Conservation (phyloP, 2,113 vertebrate genomes). For the Dinomys branickii region DNA sequence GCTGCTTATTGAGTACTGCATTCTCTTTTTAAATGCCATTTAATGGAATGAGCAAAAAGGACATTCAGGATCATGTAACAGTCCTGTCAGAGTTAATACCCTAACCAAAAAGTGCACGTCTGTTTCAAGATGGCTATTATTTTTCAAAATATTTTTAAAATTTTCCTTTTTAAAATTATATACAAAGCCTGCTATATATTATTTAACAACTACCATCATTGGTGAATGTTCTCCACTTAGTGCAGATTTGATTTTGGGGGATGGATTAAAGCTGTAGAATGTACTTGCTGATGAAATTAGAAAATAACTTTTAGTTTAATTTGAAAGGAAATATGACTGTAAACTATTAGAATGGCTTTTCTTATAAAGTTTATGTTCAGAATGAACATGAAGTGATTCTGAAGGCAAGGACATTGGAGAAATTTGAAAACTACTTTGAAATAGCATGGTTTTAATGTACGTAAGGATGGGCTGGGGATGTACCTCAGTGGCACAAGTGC, state of each 20-base stretch:
- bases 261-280: constrained; percentile 55
- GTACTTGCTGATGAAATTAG: constrained; percentile 35
- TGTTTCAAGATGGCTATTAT: constrained; percentile 10
- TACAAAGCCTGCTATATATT: constrained; percentile 13
- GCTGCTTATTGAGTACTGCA: neutral
- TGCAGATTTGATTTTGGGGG: constrained; percentile 25
- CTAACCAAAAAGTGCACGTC: neutral
- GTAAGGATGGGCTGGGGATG: neutral
- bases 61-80: neutral
- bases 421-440: constrained; percentile 45
- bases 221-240: constrained; percentile 6
- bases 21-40: neutral
- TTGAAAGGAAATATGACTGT: constrained; percentile 23
- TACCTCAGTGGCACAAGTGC: too few species aligned
- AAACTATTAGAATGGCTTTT: constrained; percentile 18
- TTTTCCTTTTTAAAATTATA: neutral
- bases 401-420: neutral
- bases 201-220: neutral
- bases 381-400: constrained; percentile 47
- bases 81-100: constrained; percentile 20
- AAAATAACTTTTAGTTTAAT: constrained; percentile 37
- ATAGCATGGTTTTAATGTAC: constrained; percentile 20
- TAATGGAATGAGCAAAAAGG: constrained; percentile 17
- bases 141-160: constrained; percentile 12
- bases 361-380: neutral